phyloP scores from a whole-genome alignment of 2,888 invertebrate genomes.

The Deilephila elpenor region DNA sequence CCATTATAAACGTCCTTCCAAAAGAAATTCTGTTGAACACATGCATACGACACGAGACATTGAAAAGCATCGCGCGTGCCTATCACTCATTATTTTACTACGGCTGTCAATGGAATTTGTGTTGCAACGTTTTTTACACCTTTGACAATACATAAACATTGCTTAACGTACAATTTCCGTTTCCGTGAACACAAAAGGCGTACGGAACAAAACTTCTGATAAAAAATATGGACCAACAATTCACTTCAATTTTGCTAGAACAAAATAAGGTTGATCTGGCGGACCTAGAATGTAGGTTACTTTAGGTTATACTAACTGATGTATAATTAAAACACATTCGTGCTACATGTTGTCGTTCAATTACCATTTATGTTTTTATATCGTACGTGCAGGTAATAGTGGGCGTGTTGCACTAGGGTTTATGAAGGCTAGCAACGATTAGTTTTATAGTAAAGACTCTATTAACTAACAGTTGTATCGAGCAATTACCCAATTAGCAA shows the following conservation, averaged over 20 bases:
- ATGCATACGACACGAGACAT: neutral
- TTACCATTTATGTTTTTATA: slow-evolving; percentile 19
- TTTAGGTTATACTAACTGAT: neutral
- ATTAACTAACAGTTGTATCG: neutral
- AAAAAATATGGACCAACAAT: neutral
- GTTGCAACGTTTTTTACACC: slow-evolving; percentile 7
- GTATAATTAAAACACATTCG: slow-evolving; percentile 5
- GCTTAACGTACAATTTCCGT: slow-evolving; percentile 9
- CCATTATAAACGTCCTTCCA: too few relatives aligned
- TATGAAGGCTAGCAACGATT: slow-evolving; percentile 3
- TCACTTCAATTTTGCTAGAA: neutral
- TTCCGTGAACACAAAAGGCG: neutral
- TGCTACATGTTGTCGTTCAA: neutral
- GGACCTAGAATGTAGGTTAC: slow-evolving; percentile 1
- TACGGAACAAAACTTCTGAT: neutral
- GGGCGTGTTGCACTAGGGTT: slow-evolving; percentile 1
- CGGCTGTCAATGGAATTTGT: slow-evolving; percentile 2
- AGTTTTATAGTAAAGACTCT: neutral
- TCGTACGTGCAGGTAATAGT: neutral
- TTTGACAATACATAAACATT: slow-evolving; percentile 12
- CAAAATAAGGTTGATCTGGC: slow-evolving; percentile 6
- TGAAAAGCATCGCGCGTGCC: slow-evolving; percentile 4
- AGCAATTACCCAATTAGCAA: neutral
- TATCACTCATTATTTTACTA: neutral
- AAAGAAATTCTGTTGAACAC: too few relatives aligned